Evolutionary conservation across 1,140 invertebrate genomes (phyloP).

Genomic region (Tribolium madens): DNA sequence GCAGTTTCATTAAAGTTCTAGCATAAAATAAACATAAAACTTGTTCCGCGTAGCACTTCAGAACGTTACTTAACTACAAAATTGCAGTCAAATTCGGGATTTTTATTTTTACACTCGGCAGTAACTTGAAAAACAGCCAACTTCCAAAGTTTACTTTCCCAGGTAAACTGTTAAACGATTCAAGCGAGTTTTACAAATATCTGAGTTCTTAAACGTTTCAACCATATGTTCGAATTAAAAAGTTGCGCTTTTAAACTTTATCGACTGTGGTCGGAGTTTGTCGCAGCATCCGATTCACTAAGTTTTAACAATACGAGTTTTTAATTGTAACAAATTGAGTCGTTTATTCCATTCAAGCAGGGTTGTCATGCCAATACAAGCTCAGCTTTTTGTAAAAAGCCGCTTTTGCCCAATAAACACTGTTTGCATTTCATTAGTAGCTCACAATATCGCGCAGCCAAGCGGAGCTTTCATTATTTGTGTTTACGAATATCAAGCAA

Average conservation of each 20-base stretch:
- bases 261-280: slow-evolving; percentile 45
- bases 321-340: not conserved
- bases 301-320: not conserved
- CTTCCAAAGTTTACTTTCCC: slow-evolving; percentile 14
- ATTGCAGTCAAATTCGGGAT: slow-evolving; percentile 32
- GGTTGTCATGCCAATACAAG: slow-evolving; percentile 6
- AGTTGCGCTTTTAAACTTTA: slow-evolving; percentile 48
- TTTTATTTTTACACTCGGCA: slow-evolving; percentile 36
- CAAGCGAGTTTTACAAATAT: slow-evolving; percentile 32
- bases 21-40: slow-evolving; percentile 36
- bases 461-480: slow-evolving; percentile 14
- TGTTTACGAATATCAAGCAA: not conserved
- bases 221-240: slow-evolving; percentile 50
- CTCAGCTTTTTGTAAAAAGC: not conserved
- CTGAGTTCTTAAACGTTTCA: slow-evolving; percentile 36
- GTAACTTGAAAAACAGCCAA: slow-evolving; percentile 22
- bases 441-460: not conserved
- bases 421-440: slow-evolving; percentile 37
- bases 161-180: slow-evolving; percentile 35
- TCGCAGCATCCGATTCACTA: not conserved
- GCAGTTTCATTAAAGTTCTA: slow-evolving; percentile 27
- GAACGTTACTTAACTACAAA: slow-evolving; percentile 28
- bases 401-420: slow-evolving; percentile 16
- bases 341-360: too few species aligned
- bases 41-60: slow-evolving; percentile 15